Conservation (phyloP, 2,888 invertebrate species). For the Stenurella melanura region DNA sequence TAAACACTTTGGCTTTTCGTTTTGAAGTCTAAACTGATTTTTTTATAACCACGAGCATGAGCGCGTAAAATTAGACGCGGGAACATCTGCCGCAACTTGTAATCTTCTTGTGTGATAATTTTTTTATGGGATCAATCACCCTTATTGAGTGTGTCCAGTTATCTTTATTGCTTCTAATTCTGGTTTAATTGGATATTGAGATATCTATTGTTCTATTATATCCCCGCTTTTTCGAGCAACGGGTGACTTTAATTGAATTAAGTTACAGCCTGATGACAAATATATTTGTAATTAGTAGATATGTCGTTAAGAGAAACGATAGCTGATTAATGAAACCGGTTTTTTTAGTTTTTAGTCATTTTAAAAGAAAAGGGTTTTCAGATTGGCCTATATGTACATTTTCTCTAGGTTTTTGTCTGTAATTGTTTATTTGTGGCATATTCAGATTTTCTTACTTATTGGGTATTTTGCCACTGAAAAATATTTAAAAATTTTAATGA, state of each 20-base stretch:
- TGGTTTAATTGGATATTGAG: conserved; percentile 18
- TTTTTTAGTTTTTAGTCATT: too few species aligned
- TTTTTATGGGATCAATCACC: conserved; percentile 55
- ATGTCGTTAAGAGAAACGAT: too few species aligned
- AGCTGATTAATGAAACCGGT: too few species aligned
- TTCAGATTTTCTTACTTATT: too few species aligned
- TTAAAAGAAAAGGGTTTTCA: too few species aligned
- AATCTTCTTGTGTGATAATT: conserved; percentile 17
- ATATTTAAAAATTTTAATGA: too few species aligned
- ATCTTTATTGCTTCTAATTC: conserved; percentile 36
- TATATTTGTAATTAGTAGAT: not conserved
- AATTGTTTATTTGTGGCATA: too few species aligned
- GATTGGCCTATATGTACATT: too few species aligned
- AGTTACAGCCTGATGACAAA: not conserved
- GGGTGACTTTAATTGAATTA: not conserved
- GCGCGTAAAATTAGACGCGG: conserved; percentile 24
- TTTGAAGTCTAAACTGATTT: conserved; percentile 32
- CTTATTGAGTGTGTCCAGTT: conserved; percentile 25
- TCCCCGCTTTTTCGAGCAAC: not conserved
- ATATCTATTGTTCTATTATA: conserved; percentile 9
- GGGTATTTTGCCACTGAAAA: too few species aligned
- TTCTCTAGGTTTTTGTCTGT: too few species aligned
- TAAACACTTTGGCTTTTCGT: conserved; percentile 46
- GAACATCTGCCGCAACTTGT: conserved; percentile 14
- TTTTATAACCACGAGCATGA: conserved; percentile 25